Conservation (phyloP, 2,888 invertebrate genomes). For the Boloria selene region DNA sequence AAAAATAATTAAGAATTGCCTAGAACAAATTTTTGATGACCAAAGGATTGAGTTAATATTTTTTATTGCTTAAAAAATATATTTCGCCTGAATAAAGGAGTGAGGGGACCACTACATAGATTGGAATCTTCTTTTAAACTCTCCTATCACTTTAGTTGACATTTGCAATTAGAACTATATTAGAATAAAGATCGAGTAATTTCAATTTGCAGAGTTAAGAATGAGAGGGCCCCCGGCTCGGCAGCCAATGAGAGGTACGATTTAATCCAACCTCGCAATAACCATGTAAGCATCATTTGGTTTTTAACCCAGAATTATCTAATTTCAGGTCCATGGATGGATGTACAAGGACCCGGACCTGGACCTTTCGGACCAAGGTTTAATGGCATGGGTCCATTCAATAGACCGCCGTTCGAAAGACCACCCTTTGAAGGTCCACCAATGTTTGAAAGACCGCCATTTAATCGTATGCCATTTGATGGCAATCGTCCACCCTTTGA, state of each 20-base stretch:
- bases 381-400: constrained; percentile 72
- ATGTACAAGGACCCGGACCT: constrained; percentile 52
- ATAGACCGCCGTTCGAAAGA: constrained; percentile 55
- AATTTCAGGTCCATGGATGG: constrained; percentile 76
- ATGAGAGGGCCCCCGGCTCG: constrained; percentile 71
- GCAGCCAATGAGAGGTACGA: constrained; percentile 69
- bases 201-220: constrained; percentile 74
- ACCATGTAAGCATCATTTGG: not conserved
- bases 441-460: constrained; percentile 57
- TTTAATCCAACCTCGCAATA: constrained; percentile 21
- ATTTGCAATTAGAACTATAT: constrained; percentile 17
- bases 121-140: too few species aligned
- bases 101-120: too few species aligned
- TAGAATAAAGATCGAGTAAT: constrained; percentile 44
- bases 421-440: constrained; percentile 62
- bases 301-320: constrained; percentile 21
- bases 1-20: too few species aligned
- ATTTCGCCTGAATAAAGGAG: too few species aligned
- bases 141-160: not conserved
- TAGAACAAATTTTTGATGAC: too few species aligned
- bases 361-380: constrained; percentile 68
- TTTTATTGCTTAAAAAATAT: too few species aligned
- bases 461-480: constrained; percentile 60
- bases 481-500: constrained; percentile 61
- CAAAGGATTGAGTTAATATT: too few species aligned